A percentile compares a stretch with the other conserved stretches of the same genome.
Evolutionary conservation across 2,888 invertebrate genomes (phyloP).

Genomic region (Oxyteleia sp.): DNA sequence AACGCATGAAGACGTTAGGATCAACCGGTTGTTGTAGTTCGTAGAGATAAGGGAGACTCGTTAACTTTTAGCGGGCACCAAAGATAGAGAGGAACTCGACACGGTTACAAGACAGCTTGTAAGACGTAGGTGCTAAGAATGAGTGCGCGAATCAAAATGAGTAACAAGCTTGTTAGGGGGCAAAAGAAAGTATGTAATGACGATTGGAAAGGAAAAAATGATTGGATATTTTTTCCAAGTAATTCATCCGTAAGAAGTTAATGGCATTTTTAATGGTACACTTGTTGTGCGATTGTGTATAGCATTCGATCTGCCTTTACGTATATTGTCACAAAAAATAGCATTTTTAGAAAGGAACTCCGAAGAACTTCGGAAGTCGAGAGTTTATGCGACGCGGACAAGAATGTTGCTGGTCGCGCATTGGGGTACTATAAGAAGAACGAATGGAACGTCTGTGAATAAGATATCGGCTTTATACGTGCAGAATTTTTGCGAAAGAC

Average conservation of each 20-base stretch:
- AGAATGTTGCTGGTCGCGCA: conserved; percentile 83
- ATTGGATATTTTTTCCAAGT: too few species aligned
- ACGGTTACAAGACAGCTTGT: too few species aligned
- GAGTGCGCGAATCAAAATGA: too few species aligned
- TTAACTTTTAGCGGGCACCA: conserved; percentile 42
- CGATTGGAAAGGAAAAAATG: too few species aligned
- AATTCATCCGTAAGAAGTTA: too few species aligned
- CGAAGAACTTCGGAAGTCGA: conserved; percentile 76
- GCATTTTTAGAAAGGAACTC: conserved; percentile 57
- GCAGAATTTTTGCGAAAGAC: conserved; percentile 75
- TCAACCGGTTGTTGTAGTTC: conserved; percentile 62
- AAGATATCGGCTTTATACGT: conserved; percentile 86
- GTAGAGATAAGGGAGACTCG: conserved; percentile 54
- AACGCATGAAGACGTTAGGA: conserved; percentile 50
- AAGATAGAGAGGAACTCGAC: too few species aligned
- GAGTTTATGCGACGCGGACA: conserved; percentile 85
- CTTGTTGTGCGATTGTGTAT: too few species aligned
- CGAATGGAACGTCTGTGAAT: conserved; percentile 86
- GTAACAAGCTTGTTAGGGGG: too few species aligned
- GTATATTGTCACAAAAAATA: conserved; percentile 40
- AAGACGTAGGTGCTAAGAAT: too few species aligned
- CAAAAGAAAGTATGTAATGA: too few species aligned
- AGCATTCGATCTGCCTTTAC: too few species aligned
- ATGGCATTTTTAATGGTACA: too few species aligned
- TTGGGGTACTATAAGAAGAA: conserved; percentile 83